Evolutionary conservation across 2,113 vertebrate species (phyloP).

Genomic region (Euleptes europaea): DNA sequence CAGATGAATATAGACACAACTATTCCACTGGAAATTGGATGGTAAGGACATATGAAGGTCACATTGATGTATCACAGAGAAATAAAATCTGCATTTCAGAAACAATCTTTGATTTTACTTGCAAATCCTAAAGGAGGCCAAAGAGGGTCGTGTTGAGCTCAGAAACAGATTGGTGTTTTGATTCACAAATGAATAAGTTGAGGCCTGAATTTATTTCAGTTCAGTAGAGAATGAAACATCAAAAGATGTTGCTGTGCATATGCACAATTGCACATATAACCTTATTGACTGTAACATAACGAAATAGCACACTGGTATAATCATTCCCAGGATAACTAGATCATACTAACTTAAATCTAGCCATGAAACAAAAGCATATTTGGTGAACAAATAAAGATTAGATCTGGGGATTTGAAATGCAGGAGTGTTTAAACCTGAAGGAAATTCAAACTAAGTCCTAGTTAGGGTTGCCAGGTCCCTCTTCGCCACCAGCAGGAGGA

Average conservation of each 20-base stretch:
- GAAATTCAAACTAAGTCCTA: background rate
- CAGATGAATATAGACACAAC: background rate
- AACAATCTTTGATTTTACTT: background rate
- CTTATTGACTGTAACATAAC: background rate
- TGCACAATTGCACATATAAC: background rate
- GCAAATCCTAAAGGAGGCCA: fast-evolving
- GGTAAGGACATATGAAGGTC: constrained; percentile 16
- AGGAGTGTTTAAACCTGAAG: background rate
- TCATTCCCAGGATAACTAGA: background rate
- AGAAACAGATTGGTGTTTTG: background rate
- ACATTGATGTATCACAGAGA: background rate
- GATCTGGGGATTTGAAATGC: background rate
- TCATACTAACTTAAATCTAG: background rate
- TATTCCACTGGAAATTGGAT: background rate
- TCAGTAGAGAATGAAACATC: background rate
- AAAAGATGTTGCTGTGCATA: background rate
- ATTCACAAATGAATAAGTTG: background rate
- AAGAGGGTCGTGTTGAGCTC: background rate
- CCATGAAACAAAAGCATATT: background rate
- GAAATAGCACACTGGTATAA: background rate
- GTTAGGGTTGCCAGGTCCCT: too few relatives aligned
- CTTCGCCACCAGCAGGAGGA: too few relatives aligned
- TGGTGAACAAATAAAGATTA: background rate
- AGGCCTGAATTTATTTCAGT: background rate
- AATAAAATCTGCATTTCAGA: background rate